phyloP scores from a whole-genome alignment of 2,888 invertebrate genomes.

The Ophion costatus region DNA sequence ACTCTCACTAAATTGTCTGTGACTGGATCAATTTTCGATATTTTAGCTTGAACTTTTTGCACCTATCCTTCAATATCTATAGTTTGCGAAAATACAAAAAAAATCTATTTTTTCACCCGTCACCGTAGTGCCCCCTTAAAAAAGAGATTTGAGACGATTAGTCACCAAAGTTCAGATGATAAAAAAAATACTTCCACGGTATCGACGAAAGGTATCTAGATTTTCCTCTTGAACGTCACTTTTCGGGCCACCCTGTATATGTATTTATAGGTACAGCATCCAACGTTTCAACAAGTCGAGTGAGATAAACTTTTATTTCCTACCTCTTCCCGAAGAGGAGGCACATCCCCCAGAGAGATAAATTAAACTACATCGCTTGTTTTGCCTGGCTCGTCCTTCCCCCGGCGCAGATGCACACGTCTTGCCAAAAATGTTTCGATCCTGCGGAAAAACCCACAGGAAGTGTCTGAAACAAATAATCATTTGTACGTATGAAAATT shows the following conservation, averaged over 20 bases:
- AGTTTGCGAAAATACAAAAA: too few species aligned
- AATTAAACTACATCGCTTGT: neutral
- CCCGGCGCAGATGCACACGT: neutral
- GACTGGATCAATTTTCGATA: too few species aligned
- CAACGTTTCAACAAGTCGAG: constrained; percentile 48
- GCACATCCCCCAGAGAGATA: constrained; percentile 1
- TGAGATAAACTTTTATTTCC: constrained; percentile 45
- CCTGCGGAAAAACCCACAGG: constrained; percentile 9
- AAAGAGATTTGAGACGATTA: too few species aligned
- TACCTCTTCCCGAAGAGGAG: constrained; percentile 36
- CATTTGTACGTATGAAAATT: constrained; percentile 9
- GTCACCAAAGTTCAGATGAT: too few species aligned
- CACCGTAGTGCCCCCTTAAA: too few species aligned
- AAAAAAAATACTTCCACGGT: too few species aligned
- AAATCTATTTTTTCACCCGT: too few species aligned
- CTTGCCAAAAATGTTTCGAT: constrained; percentile 17
- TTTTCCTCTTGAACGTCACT: too few species aligned
- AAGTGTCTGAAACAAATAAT: constrained; percentile 50
- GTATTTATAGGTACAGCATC: neutral
- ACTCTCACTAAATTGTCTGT: too few species aligned
- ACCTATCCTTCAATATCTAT: too few species aligned
- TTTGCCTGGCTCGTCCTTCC: neutral
- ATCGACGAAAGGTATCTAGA: too few species aligned
- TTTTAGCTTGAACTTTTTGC: too few species aligned
- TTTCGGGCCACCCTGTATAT: neutral